Percentiles rank a stretch among this genome's conserved stretches.
Conservation (phyloP, 2,113 vertebrate genomes). For the Mirza zaza region DNA sequence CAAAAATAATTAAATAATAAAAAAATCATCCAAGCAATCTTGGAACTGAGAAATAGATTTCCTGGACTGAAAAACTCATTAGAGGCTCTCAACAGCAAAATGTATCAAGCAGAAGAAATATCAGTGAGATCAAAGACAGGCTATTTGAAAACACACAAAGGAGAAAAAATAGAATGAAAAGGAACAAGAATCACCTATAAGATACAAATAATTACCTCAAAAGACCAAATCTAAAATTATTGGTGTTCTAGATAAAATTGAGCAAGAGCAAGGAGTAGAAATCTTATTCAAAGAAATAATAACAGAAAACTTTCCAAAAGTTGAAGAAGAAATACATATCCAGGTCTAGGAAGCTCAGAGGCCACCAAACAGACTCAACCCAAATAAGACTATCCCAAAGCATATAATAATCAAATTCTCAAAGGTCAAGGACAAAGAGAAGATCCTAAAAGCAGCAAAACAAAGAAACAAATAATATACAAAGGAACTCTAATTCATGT, state of each 20-base stretch:
- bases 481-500: not conserved
- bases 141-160: not conserved
- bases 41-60: not conserved
- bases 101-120: not conserved
- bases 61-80: not conserved
- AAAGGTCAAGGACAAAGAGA: not conserved
- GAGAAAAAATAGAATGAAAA: not conserved
- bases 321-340: not conserved
- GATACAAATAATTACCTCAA: not conserved
- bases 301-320: not conserved
- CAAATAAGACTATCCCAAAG: not conserved
- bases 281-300: not conserved
- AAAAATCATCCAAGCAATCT: not conserved
- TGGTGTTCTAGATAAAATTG: not conserved
- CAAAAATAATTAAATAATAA: not conserved
- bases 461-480: not conserved
- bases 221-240: not conserved
- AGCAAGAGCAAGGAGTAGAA: not conserved
- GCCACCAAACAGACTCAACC: not conserved
- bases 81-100: not conserved
- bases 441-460: not conserved
- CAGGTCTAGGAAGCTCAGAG: not conserved
- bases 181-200: not conserved
- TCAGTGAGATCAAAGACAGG: not conserved
- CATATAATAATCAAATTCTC: not conserved